Percentiles rank a stretch among this genome's conserved stretches.
phyloP scores from a whole-genome alignment of 2,113 vertebrate species.

The Muntiacus reevesi region DNA sequence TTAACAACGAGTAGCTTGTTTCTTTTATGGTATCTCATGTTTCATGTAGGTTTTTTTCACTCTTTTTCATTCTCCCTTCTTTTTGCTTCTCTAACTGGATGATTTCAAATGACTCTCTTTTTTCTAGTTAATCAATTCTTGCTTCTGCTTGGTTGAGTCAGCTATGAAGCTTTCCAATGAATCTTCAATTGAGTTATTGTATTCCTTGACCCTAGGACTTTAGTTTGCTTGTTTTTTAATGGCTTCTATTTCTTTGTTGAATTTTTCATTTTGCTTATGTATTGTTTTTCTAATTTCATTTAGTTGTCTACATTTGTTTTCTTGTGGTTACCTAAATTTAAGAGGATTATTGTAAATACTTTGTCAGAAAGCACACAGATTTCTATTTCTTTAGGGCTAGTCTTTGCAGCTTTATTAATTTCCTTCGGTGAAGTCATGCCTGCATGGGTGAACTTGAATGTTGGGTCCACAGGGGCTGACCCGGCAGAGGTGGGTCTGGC shows the following conservation, averaged over 20 bases:
- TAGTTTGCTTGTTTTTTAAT: background rate
- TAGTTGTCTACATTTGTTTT: background rate
- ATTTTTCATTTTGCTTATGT: background rate
- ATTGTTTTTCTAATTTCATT: background rate
- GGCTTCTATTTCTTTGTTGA: background rate
- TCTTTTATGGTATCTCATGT: background rate
- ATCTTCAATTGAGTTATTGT: background rate
- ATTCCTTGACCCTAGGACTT: background rate
- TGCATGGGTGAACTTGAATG: background rate
- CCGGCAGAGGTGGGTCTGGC: background rate
- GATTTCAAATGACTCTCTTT: background rate
- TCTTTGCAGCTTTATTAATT: background rate
- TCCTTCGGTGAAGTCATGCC: background rate
- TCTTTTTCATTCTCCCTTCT: background rate
- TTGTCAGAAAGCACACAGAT: background rate
- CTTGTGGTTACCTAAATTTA: background rate
- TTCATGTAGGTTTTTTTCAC: background rate
- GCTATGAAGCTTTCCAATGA: background rate
- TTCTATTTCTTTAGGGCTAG: background rate
- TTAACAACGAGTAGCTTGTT: background rate
- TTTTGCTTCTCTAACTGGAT: background rate
- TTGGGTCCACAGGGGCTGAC: background rate
- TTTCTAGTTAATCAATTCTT: background rate
- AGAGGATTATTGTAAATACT: background rate
- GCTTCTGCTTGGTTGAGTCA: background rate